Conservation (phyloP, 2,888 invertebrate genomes). For the Nephrotoma flavescens region DNA sequence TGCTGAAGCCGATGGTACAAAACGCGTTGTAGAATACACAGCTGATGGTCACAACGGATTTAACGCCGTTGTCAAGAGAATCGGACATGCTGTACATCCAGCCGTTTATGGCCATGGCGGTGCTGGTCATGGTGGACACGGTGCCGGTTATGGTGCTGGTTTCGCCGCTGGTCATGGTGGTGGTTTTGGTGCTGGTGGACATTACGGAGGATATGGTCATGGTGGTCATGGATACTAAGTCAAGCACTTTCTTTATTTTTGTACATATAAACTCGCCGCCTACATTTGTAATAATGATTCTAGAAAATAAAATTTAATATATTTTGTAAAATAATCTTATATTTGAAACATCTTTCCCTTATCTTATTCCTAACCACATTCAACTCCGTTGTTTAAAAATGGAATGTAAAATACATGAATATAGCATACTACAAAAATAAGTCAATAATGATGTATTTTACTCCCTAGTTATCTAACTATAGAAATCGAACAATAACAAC, state of each 20-base stretch:
- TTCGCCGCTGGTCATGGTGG: background rate
- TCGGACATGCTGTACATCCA: conserved; percentile 25
- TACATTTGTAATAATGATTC: background rate
- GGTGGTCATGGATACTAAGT: background rate
- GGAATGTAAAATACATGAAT: too few relatives aligned
- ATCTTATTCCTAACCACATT: too few relatives aligned
- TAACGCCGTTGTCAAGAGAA: conserved; percentile 35
- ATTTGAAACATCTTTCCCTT: too few relatives aligned
- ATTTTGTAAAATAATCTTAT: background rate
- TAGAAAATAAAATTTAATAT: background rate
- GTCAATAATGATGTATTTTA: too few relatives aligned
- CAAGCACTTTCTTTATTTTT: background rate
- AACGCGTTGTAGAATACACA: conserved; percentile 34
- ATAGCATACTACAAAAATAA: too few relatives aligned
- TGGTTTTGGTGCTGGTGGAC: background rate
- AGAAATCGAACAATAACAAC: too few relatives aligned
- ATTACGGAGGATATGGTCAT: background rate
- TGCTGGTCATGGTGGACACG: background rate
- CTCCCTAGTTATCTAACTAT: too few relatives aligned
- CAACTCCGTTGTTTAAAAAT: too few relatives aligned
- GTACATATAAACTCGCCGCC: background rate
- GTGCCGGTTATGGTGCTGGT: background rate
- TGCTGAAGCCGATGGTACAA: conserved; percentile 35
- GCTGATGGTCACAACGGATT: conserved; percentile 36
- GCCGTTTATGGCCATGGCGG: conserved; percentile 10